A percentile compares a stretch with the other conserved stretches of the same genome.
Conservation (phyloP, 2,113 vertebrate genomes). For the Myodes glareolus region DNA sequence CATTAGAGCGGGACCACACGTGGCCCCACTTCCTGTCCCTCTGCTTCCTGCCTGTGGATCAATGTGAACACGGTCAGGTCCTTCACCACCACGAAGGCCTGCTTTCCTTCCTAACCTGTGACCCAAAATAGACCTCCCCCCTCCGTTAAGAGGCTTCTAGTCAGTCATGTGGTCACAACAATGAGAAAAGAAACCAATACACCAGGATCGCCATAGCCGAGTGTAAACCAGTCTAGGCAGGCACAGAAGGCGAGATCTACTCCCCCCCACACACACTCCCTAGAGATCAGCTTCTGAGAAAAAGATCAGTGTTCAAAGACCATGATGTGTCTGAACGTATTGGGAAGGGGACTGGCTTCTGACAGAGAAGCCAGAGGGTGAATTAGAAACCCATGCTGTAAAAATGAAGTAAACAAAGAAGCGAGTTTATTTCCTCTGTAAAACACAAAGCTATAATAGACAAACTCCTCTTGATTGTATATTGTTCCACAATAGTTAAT, state of each 20-base stretch:
- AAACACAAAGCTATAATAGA: not conserved
- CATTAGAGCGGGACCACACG: too few species aligned
- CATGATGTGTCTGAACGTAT: not conserved
- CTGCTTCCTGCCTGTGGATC: not conserved
- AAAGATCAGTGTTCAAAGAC: not conserved
- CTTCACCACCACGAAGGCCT: too few species aligned
- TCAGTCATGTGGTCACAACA: not conserved
- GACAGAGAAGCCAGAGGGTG: not conserved
- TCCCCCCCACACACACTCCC: not conserved
- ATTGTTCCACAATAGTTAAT: not conserved
- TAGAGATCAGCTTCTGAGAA: not conserved
- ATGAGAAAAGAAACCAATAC: not conserved
- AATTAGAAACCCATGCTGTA: not conserved
- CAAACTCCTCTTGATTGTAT: rapidly evolving
- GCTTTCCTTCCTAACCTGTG: not conserved
- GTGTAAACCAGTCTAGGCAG: not conserved
- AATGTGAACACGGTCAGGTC: too few species aligned
- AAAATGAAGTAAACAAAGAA: slow-evolving; percentile 24
- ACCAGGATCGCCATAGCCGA: rapidly evolving
- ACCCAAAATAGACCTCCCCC: not conserved
- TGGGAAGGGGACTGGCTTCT: not conserved
- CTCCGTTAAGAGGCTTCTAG: not conserved
- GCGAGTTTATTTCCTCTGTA: not conserved
- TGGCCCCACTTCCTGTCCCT: not conserved
- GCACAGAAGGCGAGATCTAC: not conserved